Conservation (phyloP, 1,140 invertebrate genomes). For the Drosophila obscura region DNA sequence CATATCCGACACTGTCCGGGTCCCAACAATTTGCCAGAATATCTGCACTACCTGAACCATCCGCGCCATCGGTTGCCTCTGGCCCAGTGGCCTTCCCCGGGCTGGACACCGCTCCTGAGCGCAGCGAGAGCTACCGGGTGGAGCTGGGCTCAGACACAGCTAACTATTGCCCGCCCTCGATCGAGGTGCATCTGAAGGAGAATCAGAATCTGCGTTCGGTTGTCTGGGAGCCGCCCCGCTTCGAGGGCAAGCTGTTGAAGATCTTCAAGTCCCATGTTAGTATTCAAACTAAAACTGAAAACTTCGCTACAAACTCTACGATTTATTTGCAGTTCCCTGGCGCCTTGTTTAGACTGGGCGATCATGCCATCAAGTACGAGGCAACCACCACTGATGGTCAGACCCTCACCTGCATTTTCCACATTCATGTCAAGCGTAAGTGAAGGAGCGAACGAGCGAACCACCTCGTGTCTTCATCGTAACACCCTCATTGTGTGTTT, state of each 20-base stretch:
- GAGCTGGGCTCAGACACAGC: constrained; percentile 48
- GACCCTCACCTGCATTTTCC: constrained; percentile 87
- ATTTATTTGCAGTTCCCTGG: constrained; percentile 85
- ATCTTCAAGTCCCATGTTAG: constrained; percentile 88
- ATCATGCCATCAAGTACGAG: constrained; percentile 87
- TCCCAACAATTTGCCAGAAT: constrained; percentile 3
- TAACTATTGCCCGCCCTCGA: constrained; percentile 87
- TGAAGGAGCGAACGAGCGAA: too few relatives aligned
- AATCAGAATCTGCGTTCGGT: constrained; percentile 86
- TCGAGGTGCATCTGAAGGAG: constrained; percentile 86
- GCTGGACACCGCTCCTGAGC: neutral
- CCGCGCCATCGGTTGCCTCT: neutral
- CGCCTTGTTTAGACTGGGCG: constrained; percentile 85
- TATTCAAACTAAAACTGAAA: neutral
- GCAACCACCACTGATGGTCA: constrained; percentile 87
- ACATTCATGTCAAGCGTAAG: constrained; percentile 86
- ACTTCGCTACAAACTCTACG: too few relatives aligned
- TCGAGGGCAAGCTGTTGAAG: constrained; percentile 86
- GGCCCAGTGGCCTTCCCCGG: neutral
- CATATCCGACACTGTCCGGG: constrained; percentile 2
- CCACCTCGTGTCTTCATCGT: too few relatives aligned
- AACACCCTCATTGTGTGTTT: too few relatives aligned
- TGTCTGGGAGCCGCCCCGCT: constrained; percentile 88
- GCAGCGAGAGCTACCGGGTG: constrained; percentile 29
- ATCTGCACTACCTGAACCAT: neutral